Evolutionary conservation across 2,797 vertebrate genomes (phyloP), one percentile per base, ranked within the genome.

Genomic region (Eupleurogrammus muticus): DNA sequence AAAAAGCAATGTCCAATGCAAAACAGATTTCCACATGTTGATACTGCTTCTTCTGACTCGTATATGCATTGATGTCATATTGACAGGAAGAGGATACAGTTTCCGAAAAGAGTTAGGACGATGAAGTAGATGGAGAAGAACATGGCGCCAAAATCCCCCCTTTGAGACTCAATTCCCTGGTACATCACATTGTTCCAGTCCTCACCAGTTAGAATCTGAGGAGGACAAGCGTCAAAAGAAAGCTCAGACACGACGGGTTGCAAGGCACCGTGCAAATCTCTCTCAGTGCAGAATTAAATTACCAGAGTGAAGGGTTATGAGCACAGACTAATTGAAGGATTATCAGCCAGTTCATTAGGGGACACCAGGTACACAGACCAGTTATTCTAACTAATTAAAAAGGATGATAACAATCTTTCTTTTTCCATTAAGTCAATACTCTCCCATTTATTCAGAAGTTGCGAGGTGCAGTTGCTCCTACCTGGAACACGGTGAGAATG

Each of bases 101-200:
- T 99, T 74, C 98, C 98, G 32, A 99, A 99, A 10, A 99, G 92
- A 0, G 97, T 99, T 70, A 99, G 93, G 69, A 99, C 95, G 0
- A 99, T 99, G 92, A 99, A 99, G 89, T 99, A 99, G 73, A 98
- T 91, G 2, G 96, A 99, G 5, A 95, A 99, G 90, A 97, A 96
- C 97, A 99, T 99, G 65, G 97, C 98, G 0, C 94, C 92, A 10
- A 85, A 94, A 59, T 99, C 97, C 0, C 97, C 98, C 0, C 97
- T 97, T 67, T 99, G 97, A 0, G 98, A 99, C 68, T 98, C 95
- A 0, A 99, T 99, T 44, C 97, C 98, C 0, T 97, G 97, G 79
- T 99, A 99, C 98, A 99, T 99, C 61, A 99, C 98, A 0, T 95
- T 96, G 0, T 99, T 99, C 98, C 98, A 99, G 92, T 99, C 98